Evolutionary conservation across 2,113 vertebrate genomes (phyloP), one percentile per base, ranked within the genome.

Genomic region (Campylorhamphus procurvoides): DNA sequence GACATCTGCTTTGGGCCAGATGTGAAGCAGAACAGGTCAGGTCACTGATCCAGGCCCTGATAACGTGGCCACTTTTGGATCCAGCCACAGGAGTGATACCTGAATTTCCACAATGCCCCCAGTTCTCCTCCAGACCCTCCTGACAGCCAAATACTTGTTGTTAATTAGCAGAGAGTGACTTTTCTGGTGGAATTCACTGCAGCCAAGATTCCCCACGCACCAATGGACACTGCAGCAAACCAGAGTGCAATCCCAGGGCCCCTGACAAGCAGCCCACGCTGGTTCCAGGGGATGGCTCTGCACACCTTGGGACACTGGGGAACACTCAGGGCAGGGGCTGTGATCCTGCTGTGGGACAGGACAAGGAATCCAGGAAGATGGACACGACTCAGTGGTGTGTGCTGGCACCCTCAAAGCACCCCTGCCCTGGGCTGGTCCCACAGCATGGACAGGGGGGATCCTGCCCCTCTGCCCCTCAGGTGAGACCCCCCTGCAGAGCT

Each of bases 381-480:
- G 66, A 31, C 58, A 42, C 8, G 47, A 31, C 40, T 42, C 17
- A 35, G 49, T 40, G 1, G 10, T 29, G 74, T 40, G 56, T 20
- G n/a, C 66, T 79, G 75, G 5, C 29, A 79, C 10, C n/a, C 40
- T 49, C 20, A 56, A 72, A 37, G 37, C 37, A 20, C 7, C 49
- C 16, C 18, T 35, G 58, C 3, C 7, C 42, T 27, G 29, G 29
- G 58, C 25, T 49, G 49, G 40, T 12, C 1, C n/a, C 75, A 42
- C 40, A 40, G n/a, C 0, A 1, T n/a, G 55, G 15, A 0, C 0
- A 46, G 6, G 18, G 18, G 28, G 28, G 3, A 47, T 19, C 28
- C 1, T 69, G 73, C 13, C 67, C 67, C 50, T 7, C 1, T 69
- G 73, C 13, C 67, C 67, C 50, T 7, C 53, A 44, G 53, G 37